These are phyloP conservation scores for Leptoteleia sp. DNA, from an alignment of 1,140 invertebrate species.

Conservation along the genomic window DNA sequence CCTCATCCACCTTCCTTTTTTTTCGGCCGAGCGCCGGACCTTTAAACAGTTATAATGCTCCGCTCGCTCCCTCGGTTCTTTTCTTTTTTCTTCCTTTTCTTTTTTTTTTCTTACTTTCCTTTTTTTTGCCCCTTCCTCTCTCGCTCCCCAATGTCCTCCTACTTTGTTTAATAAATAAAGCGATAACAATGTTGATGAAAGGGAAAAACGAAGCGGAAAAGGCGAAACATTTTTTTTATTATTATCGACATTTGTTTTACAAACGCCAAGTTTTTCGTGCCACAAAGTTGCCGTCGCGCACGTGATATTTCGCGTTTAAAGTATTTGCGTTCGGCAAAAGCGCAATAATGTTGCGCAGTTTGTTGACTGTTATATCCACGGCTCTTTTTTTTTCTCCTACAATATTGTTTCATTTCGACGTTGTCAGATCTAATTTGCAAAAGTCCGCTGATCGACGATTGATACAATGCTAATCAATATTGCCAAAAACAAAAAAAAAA, in stretches of 20 bases:
- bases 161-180: slow-evolving; percentile 17
- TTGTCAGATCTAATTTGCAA: slow-evolving; percentile 4
- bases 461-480: slow-evolving; percentile 1
- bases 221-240: slow-evolving; percentile 4
- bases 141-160: no score
- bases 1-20: slow-evolving; percentile 6
- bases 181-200: slow-evolving; percentile 17
- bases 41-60: slow-evolving; percentile 38
- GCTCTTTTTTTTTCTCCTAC: not conserved
- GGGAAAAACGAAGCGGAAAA: not conserved
- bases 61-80: slow-evolving; percentile 6
- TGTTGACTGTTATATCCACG: no score
- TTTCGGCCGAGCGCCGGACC: slow-evolving; percentile 2
- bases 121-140: no score
- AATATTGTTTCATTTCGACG: not conserved
- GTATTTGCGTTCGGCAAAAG: no score
- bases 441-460: slow-evolving; percentile 18
- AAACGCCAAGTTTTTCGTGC: not conserved
- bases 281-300: slow-evolving; percentile 3
- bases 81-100: no score
- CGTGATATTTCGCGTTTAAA: slow-evolving; percentile 4
- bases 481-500: no score
- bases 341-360: no score
- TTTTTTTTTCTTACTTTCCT: no score
- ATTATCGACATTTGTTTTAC: slow-evolving; percentile 5